Base-by-base conservation (phyloP, 2,113 vertebrate species). In the Pomatorhinus ruficollis region DNA sequence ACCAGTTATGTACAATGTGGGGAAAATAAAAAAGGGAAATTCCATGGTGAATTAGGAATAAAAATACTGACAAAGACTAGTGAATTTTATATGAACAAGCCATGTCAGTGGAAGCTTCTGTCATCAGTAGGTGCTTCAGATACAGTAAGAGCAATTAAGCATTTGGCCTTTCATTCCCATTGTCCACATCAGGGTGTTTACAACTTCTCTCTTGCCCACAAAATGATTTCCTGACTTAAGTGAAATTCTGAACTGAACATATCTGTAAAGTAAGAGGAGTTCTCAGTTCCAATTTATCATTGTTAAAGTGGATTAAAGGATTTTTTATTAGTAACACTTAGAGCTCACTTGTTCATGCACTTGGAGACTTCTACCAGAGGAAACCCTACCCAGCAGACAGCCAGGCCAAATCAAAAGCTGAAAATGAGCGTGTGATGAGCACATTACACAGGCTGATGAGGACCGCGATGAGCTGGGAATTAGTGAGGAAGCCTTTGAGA, bases 291-390 rank as follows among this genome's bases (percentile, higher is more conserved):
- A 97, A 90, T 97, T 97, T 91, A 96, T 83, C 96, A 95, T 84
- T 97, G 94, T 95, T 94, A 76, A 95, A 96, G 94, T 95, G 87
- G 95, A 97, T 96, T 97, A 96, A 95, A 97, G 92, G 92, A 95
- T 97, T 96, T 97, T 97, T 96, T 96, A 89, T 96, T 95, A 97
- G 92, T 63, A 97, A 90, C 95, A 97, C 91, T 97, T 96, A 84
- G 45, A 93, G 87, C 86, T 95, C 77, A 92, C 93, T 97, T 96
- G 88, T 89, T 97, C 91, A n/a, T 69, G 90, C 87, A 94, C 83
- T 95, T 95, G 96, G 95, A 96, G 96, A 96, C 93, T 94, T 79
- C 88, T 76, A 77, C 68, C 64, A 90, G 92, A 93, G 76, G 72
- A 96, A 88, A 88, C 56, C 72, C 71, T 90, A 56, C 93, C 92